Evolutionary conservation across 2,113 vertebrate genomes (phyloP), one percentile per base, ranked within the genome.

Genomic region (Serilophus lunatus): DNA sequence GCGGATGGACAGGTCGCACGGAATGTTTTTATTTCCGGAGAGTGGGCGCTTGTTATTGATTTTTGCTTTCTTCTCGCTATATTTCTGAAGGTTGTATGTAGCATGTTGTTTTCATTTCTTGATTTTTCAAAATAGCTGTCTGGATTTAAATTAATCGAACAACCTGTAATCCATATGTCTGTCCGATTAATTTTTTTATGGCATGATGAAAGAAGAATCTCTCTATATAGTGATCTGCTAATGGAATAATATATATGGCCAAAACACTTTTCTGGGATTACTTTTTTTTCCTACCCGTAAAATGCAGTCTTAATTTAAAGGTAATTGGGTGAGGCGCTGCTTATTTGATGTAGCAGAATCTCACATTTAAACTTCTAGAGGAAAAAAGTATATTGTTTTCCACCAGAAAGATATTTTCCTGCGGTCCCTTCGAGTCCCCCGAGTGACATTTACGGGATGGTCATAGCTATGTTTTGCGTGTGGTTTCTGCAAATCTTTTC

Each of bases 131-230:
- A 86, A 86, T 51, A 91, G 89, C 53, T 18, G 54, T 10, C 76
- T 74, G 45, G 22, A 81, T 92, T 94, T 83, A 75, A 90, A 88
- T 78, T 57, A 86, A 88, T 92, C 72, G 85, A 95, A 88, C 92
- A 95, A 96, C 94, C 94, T 96, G 96, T 74, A 86, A 90, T 88
- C 76, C 93, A 94, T 90, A 92, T 94, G 93, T 88, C 63, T 92
- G 75, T 83, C 70, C 56, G 81, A 65, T 69, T 85, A 88, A 85
- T 95, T 91, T 94, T 85, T 91, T 94, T 81, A 88, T 66, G 71
- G 78, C 66, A 95, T 93, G 90, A 90, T 94, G 96, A 96, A 97
- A 96, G 82, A 80, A 92, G 82, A 82, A 65, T 88, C 75, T 92
- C 45, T 92, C 3, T 95, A 81, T 94, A 87, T 64, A 94, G 81